A percentile compares a stretch with the other conserved stretches of the same genome.
These are phyloP conservation scores for Lethrus apterus DNA, from an alignment of 1,140 invertebrate species.

Conservation along the genomic window DNA sequence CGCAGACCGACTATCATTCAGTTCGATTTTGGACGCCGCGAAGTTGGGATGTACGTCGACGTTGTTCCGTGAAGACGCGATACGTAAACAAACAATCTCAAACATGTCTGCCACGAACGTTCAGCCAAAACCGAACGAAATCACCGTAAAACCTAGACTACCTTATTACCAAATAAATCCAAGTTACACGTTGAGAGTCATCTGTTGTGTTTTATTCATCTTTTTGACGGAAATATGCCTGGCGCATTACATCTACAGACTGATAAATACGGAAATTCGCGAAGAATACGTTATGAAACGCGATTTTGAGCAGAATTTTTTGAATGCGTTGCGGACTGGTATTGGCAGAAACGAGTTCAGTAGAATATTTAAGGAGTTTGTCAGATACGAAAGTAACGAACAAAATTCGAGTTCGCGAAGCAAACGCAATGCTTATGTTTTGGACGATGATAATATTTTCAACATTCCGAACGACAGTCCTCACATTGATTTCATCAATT, in stretches of 20 bases:
- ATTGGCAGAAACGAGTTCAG: constrained; percentile 28
- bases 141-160: constrained; percentile 13
- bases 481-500: constrained; percentile 58
- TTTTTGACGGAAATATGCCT: constrained; percentile 37
- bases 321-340: constrained; percentile 26
- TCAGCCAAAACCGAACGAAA: constrained; percentile 20
- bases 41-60: background rate
- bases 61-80: background rate
- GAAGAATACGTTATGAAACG: constrained; percentile 30
- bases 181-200: constrained; percentile 36
- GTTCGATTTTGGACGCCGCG: constrained; percentile 13
- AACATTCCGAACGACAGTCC: constrained; percentile 42
- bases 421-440: constrained; percentile 13
- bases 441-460: constrained; percentile 33
- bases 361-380: constrained; percentile 25
- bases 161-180: constrained; percentile 32
- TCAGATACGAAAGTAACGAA: constrained; percentile 12
- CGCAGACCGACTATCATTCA: constrained; percentile 12
- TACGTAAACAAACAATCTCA: constrained; percentile 8
- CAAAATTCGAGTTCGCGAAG: constrained; percentile 3
- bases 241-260: constrained; percentile 37
- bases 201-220: constrained; percentile 38
- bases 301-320: constrained; percentile 29
- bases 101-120: constrained; percentile 27
- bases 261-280: constrained; percentile 35